These are phyloP conservation scores for Platorchestia sp. DNA, from an alignment of 1,140 invertebrate genomes.

Conservation along the genomic window DNA sequence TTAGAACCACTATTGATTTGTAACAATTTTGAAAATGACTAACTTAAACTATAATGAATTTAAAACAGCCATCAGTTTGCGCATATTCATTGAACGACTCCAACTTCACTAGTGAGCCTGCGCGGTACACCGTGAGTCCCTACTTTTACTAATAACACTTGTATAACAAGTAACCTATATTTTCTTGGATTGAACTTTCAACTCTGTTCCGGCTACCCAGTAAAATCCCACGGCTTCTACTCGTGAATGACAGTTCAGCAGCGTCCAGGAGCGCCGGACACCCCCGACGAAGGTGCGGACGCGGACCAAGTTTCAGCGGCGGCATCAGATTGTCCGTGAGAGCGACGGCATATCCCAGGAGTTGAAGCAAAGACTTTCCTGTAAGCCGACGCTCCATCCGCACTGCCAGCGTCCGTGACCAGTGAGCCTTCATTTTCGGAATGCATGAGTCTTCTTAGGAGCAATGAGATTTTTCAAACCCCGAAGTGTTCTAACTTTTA, in stretches of 20 bases:
- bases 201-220: neutral
- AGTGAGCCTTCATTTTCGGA: neutral
- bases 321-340: constrained; percentile 27
- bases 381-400: neutral
- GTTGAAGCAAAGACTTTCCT: neutral
- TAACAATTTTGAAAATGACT: no score
- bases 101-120: neutral
- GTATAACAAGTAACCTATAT: neutral
- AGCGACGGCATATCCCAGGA: neutral
- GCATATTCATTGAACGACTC: no score
- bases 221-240: neutral
- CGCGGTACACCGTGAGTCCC: neutral
- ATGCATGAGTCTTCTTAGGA: neutral
- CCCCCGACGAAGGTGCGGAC: constrained; percentile 7
- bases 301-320: neutral
- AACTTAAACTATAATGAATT: no score
- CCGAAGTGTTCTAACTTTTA: neutral
- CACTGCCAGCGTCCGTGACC: neutral
- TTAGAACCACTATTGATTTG: no score
- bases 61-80: no score
- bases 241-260: neutral
- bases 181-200: neutral
- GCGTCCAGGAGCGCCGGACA: neutral
- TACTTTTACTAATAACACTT: neutral
- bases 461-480: neutral